Evolutionary conservation across 2,888 invertebrate genomes (phyloP), one percentile per base, ranked within the genome.

Genomic region (Camponotus fellah): DNA sequence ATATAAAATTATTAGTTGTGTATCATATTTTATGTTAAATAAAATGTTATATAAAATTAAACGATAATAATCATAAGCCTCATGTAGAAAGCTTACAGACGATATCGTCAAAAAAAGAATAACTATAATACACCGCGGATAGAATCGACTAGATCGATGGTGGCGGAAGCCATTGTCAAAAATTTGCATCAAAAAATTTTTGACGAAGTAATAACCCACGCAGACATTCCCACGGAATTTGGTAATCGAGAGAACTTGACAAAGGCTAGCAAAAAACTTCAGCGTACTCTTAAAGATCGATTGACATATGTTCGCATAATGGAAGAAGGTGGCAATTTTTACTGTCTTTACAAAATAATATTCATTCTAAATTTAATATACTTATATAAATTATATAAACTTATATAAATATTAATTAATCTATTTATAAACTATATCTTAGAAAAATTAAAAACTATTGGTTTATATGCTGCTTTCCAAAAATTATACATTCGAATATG

Each of bases 161-260:
- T 91, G 9, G 89, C 87, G 6, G 87, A 90, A 69, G 91, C 90
- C 40, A 88, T 92, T 74, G 40, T 91, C 32, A 90, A 92, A 40
- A 88, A 79, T 82, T 74, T 92, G 80, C 88, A 87, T 26, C 88
- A 88, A 43, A 91, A 75, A 80, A 86, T 93, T 37, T 91, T 91
- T 64, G 85, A 91, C 21, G 90, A 76, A 68, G 86, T 92, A 62
- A 65, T 84, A 40, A 88, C 88, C 9, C 86, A 86, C 5, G 84
- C 79, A 0, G 71, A 92, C 74, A 88, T 92, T 80, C 91, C 93
- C 5, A 14, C 56, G n/a, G 89, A 92, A 77, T 89, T 89, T 65
- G 91, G 88, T 37, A 89, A 82, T 40, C 85, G 82, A 17, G 83
- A 89, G 53, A 82, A 92, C 58, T 65, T 91, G 79, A 71, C 84